Percentiles rank a stretch among this genome's conserved stretches.
phyloP scores from a whole-genome alignment of 2,797 vertebrate species.

The Takifugu rubripes region DNA sequence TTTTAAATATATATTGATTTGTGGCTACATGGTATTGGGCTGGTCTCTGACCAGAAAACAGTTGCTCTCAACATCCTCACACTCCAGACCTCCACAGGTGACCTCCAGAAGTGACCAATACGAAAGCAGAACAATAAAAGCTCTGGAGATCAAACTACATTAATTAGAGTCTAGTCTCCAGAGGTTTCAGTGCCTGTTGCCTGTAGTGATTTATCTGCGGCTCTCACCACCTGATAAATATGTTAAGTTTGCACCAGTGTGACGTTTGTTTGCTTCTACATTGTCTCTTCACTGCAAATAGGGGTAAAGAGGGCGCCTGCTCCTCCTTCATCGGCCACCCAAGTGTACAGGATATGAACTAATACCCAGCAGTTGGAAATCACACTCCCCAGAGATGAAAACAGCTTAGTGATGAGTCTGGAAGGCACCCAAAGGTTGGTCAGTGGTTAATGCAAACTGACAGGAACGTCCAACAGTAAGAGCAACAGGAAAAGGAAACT shows the following conservation, averaged over 20 bases:
- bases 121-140: not conserved
- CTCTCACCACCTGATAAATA: slow-evolving; percentile 42
- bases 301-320: slow-evolving; percentile 20
- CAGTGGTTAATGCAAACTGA: slow-evolving; percentile 58
- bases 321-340: slow-evolving; percentile 60
- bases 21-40: too few relatives aligned
- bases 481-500: slow-evolving; percentile 77
- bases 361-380: slow-evolving; percentile 51
- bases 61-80: slow-evolving; percentile 21
- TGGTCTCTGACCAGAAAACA: not conserved
- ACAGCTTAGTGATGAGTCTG: slow-evolving; percentile 50
- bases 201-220: slow-evolving; percentile 2
- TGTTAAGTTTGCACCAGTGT: slow-evolving; percentile 35
- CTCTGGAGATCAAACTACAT: too few relatives aligned
- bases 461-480: slow-evolving; percentile 67
- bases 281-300: slow-evolving; percentile 17
- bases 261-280: slow-evolving; percentile 33
- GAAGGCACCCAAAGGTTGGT: slow-evolving; percentile 64
- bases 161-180: not conserved
- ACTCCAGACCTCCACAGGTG: slow-evolving; percentile 15
- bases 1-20: too few relatives aligned
- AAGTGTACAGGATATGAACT: slow-evolving; percentile 68
- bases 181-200: slow-evolving; percentile 7
- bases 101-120: slow-evolving; percentile 25
- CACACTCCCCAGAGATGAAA: slow-evolving; percentile 41